These are phyloP conservation scores for Catostylus mosaicus DNA, from an alignment of 30 jellyfish, hydroid and myxozoan species.

Conservation along the genomic window DNA sequence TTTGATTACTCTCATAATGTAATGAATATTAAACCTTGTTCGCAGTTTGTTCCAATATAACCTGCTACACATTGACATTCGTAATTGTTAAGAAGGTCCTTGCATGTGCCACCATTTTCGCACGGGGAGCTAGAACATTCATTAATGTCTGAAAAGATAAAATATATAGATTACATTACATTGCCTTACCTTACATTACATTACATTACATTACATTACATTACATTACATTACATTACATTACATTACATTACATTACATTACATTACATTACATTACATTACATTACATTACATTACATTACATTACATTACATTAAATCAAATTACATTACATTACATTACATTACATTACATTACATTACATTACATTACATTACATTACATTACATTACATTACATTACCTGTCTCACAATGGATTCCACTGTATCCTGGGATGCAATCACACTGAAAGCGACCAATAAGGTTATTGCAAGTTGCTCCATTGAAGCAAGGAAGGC, in stretches of 20 bases:
- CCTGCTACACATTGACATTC: background rate
- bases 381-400: too few relatives aligned
- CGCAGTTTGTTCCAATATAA: too few relatives aligned
- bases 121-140: conserved; percentile 1
- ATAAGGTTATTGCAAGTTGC: conserved; percentile 1
- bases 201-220: conserved; percentile 26
- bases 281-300: too few relatives aligned
- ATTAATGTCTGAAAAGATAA: background rate
- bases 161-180: background rate
- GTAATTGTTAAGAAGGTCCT: background rate
- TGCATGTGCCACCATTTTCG: conserved; percentile 3
- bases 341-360: conserved; percentile 8
- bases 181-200: background rate
- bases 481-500: conserved; percentile 16
- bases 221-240: conserved; percentile 18
- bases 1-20: too few relatives aligned
- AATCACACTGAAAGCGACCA: background rate
- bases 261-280: conserved; percentile 35
- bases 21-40: too few relatives aligned
- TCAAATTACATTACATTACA: background rate
- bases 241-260: conserved; percentile 6
- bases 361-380: background rate
- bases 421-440: background rate
- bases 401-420: conserved; percentile 15
- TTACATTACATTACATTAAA: too few relatives aligned